phyloP scores from a whole-genome alignment of 1,140 invertebrate species.

The Pseudomyrmex flavicornis region DNA sequence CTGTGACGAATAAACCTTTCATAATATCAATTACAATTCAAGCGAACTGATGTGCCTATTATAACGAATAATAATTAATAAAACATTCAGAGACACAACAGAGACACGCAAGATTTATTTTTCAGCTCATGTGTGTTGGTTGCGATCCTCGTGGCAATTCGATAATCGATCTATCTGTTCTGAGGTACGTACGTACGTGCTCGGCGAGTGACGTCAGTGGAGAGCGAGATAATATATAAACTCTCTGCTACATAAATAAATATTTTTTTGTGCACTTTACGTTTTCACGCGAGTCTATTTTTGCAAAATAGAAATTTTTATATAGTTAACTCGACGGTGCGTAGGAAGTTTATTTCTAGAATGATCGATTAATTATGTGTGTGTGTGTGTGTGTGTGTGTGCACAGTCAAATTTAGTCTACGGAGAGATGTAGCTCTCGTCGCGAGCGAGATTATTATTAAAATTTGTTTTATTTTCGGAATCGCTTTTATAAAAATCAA shows the following conservation, averaged over 20 bases:
- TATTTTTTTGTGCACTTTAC: background rate
- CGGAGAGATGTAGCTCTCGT: too few species aligned
- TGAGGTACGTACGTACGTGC: too few species aligned
- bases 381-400: too few species aligned
- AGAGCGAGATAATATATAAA: background rate
- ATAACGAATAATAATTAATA: constrained; percentile 45
- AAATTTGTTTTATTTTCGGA: too few species aligned
- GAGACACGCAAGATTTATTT: background rate
- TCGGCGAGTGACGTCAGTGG: too few species aligned
- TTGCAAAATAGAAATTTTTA: background rate
- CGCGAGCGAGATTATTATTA: too few species aligned
- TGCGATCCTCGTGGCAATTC: background rate
- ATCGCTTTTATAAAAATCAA: too few species aligned
- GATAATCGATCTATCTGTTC: too few species aligned
- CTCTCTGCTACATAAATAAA: background rate
- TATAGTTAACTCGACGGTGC: background rate
- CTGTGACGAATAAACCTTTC: background rate
- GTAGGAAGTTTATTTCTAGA: background rate
- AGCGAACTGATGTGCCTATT: constrained; percentile 65
- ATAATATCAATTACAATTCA: constrained; percentile 27
- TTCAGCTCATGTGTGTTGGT: too few species aligned
- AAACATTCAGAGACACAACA: background rate
- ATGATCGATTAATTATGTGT: background rate
- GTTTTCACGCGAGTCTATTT: background rate
- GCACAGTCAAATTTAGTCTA: background rate